Base-by-base conservation (phyloP, 2,113 vertebrate genomes). In the Telmatochromis brichardi region DNA sequence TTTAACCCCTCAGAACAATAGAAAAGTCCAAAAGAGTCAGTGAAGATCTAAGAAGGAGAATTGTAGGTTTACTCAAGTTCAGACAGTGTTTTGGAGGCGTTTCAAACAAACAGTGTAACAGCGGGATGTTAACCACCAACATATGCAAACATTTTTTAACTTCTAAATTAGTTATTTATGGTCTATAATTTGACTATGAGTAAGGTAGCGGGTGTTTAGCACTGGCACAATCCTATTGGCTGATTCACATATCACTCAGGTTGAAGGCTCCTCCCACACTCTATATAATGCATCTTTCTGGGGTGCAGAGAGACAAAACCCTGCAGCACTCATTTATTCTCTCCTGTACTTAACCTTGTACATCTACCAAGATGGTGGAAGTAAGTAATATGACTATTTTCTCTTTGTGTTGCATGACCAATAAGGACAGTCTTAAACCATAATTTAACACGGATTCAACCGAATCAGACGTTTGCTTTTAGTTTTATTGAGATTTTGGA, bases 381-480 rank as follows among this genome's bases (percentile, higher is more conserved):
- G 95, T 96, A 88, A 94, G 95, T 96, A n/a, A 26, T 35, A 7
- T 68, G 47, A 15, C 15, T 54, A 73, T 58, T 51, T 10, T 65
- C 10, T 65, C 3, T 71, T 1, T 71, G 2, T 42, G 13, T 45
- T 82, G 81, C 5, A 19, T 37, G 12, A 13, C 12, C 40, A 4
- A 17, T 14, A 33, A 50, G 8, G 40, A 60, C 42, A 57, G 17
- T 12, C 9, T 55, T 6, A 47, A 63, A 21, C 21, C 4, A 15
- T 12, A 13, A 80, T 71, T 88, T 37, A 84, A 81, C 71, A 45
- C 1, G 10, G 33, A 47, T 54, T 42, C 21, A 84, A 71, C 47
- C 58, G 13, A 50, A 45, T 6, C 8, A 40, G n/a, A 33, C 71
- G 2, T n/a, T 5, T 83, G 35, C 11, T 12, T 28, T 5, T n/a